phyloP scores from a whole-genome alignment of 2,113 vertebrate species.

The Macaca mulatta region DNA sequence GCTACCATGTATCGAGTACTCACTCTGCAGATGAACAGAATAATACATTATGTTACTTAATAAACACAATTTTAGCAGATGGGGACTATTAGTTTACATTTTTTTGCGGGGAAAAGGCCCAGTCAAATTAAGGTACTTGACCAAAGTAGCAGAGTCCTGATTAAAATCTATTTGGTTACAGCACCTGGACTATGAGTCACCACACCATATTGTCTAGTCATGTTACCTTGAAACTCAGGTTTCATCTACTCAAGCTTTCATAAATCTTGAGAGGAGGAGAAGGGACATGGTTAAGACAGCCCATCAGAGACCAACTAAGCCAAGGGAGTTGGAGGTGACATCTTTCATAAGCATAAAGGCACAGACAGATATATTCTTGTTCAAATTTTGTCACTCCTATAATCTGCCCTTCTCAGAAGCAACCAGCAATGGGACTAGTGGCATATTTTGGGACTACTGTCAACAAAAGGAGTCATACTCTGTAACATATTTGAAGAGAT shows the following conservation, averaged over 20 bases:
- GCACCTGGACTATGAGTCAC: background rate
- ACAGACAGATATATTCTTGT: background rate
- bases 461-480: too few relatives aligned
- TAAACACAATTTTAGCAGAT: background rate
- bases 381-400: slow-evolving; percentile 2
- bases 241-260: background rate
- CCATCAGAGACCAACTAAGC: background rate
- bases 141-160: background rate
- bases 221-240: background rate
- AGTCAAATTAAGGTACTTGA: background rate
- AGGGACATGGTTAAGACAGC: background rate
- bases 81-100: background rate
- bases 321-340: background rate
- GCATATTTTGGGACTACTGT: slow-evolving; percentile 25
- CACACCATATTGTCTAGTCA: background rate
- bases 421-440: background rate
- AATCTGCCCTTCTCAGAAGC: background rate
- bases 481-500: too few relatives aligned
- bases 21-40: background rate
- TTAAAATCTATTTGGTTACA: background rate
- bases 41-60: background rate
- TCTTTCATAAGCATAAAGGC: background rate
- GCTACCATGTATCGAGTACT: background rate
- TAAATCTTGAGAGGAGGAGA: background rate
- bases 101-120: background rate